phyloP scores from a whole-genome alignment of 1,140 invertebrate genomes.

The Lineus longissimus region DNA sequence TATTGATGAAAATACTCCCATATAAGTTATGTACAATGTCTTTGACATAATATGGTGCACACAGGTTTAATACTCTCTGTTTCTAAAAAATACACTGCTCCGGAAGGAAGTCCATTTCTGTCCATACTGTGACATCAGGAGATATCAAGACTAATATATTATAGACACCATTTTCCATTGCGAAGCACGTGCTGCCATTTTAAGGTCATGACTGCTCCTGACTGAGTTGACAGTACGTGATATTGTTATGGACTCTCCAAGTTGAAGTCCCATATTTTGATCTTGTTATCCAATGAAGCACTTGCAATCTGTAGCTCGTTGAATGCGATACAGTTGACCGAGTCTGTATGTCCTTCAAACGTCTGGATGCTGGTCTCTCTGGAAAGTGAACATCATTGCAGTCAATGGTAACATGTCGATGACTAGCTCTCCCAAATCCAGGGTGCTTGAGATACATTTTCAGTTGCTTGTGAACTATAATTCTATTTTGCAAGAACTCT shows the following conservation, averaged over 20 bases:
- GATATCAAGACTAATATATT: too few species aligned
- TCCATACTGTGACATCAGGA: too few species aligned
- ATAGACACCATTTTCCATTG: too few species aligned
- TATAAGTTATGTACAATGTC: too few species aligned
- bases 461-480: neutral
- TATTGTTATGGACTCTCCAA: neutral
- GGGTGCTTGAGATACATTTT: neutral
- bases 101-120: too few species aligned
- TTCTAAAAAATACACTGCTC: too few species aligned
- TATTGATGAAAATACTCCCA: too few species aligned
- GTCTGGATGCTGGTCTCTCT: conserved; percentile 39
- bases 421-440: neutral
- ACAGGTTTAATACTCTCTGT: too few species aligned
- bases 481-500: neutral
- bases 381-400: conserved; percentile 9
- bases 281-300: conserved; percentile 32
- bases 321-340: conserved; percentile 37
- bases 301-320: conserved; percentile 39
- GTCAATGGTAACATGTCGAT: neutral
- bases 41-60: too few species aligned
- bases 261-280: conserved; percentile 43
- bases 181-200: too few species aligned
- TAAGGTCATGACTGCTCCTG: too few species aligned
- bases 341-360: conserved; percentile 30
- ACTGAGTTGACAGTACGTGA: too few species aligned